A percentile compares a stretch with the other conserved stretches of the same genome.
Evolutionary conservation across 2,113 vertebrate genomes (phyloP).

Genomic region (Triplophysa rosa): DNA sequence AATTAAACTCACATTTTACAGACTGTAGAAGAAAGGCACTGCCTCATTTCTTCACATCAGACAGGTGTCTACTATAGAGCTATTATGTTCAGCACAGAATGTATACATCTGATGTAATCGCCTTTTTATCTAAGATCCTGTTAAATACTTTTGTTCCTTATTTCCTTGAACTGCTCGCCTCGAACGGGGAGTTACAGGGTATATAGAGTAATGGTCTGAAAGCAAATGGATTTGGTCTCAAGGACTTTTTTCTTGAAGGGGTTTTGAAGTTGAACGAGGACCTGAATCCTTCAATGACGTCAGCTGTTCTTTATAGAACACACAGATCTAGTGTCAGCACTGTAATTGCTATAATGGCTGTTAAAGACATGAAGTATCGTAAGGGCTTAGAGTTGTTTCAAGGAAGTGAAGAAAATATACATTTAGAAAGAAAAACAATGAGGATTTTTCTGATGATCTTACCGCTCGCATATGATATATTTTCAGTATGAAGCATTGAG

Average conservation of each 20-base stretch:
- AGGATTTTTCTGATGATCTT: constrained; percentile 5
- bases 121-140: not conserved
- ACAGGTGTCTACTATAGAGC: not conserved
- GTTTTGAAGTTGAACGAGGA: constrained; percentile 1
- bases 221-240: not conserved
- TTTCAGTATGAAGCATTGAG: not conserved
- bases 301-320: not conserved
- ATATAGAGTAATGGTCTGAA: not conserved
- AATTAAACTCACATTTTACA: constrained; percentile 13
- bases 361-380: not conserved
- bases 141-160: not conserved
- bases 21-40: not conserved
- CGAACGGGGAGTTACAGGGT: not conserved
- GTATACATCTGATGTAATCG: no score
- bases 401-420: not conserved
- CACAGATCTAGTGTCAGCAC: constrained; percentile 13
- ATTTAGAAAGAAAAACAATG: not conserved
- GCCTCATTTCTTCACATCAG: constrained; percentile 1
- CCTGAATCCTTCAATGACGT: constrained; percentile 3
- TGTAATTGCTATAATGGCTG: constrained; percentile 27
- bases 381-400: not conserved
- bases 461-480: constrained; percentile 2
- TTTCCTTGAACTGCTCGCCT: not conserved
- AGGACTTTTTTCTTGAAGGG: not conserved
- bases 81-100: not conserved